Conservation (phyloP, 1,140 invertebrate genomes). For the Brachionus rotundiformis region DNA sequence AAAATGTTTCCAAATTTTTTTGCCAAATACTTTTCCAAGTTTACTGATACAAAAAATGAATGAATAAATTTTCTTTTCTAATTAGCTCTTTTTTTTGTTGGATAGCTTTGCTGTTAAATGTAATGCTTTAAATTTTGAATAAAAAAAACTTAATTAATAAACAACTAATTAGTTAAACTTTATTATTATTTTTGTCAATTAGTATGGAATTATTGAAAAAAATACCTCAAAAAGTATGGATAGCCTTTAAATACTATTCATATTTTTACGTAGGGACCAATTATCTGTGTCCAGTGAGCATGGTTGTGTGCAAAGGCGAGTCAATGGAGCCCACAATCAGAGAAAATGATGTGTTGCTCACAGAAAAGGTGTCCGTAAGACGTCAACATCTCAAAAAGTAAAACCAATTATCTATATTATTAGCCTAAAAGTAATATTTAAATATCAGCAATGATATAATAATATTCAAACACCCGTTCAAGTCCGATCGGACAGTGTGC, state of each 20-base stretch:
- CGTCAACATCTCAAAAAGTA: slow-evolving; percentile 48
- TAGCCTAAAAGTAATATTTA: not conserved
- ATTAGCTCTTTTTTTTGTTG: not conserved
- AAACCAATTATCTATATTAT: not conserved
- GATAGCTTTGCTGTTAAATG: slow-evolving; percentile 28
- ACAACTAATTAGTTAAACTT: too few species aligned
- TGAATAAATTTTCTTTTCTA: slow-evolving; percentile 16
- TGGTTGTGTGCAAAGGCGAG: slow-evolving; percentile 28
- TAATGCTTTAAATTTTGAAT: slow-evolving; percentile 27
- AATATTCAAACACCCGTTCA: slow-evolving; percentile 41
- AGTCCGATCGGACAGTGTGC: slow-evolving; percentile 2
- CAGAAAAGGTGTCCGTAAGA: slow-evolving; percentile 49
- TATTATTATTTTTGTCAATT: not conserved
- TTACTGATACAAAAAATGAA: not conserved
- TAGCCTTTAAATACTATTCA: slow-evolving; percentile 38
- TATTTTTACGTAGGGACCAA: slow-evolving; percentile 37
- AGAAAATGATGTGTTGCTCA: slow-evolving; percentile 32
- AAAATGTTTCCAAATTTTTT: slow-evolving; percentile 68
- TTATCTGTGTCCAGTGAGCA: slow-evolving; percentile 21
- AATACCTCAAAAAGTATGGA: not conserved
- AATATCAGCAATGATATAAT: slow-evolving; percentile 45
- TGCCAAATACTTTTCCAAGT: not conserved
- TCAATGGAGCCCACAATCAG: slow-evolving; percentile 39
- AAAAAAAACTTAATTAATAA: not conserved
- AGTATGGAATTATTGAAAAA: slow-evolving; percentile 40